Conservation (phyloP, 2,888 invertebrate species). For the Cephus rjabovi region DNA sequence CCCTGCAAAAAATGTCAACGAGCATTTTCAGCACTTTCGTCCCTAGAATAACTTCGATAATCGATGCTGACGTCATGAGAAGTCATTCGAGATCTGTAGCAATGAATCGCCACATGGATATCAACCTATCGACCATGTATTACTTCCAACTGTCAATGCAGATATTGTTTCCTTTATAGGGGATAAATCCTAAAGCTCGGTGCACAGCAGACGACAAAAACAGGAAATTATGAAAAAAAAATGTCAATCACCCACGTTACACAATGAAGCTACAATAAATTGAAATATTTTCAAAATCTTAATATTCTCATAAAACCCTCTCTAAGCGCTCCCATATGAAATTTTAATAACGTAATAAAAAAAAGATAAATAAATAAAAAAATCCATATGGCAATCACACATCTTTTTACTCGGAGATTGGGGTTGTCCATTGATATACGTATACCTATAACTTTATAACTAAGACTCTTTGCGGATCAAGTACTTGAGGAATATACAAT, state of each 20-base stretch:
- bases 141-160: background rate
- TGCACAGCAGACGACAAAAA: background rate
- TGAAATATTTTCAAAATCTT: background rate
- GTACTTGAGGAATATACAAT: background rate
- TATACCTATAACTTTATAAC: background rate
- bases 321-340: background rate
- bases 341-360: background rate
- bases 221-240: background rate
- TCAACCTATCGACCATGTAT: background rate
- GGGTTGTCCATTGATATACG: background rate
- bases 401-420: background rate
- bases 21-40: background rate
- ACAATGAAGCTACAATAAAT: background rate
- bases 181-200: background rate
- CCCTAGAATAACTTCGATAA: background rate
- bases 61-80: background rate
- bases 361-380: background rate
- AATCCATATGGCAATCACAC: too few species aligned
- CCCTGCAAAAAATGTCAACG: constrained; percentile 1
- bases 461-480: background rate
- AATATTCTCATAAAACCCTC: background rate
- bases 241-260: background rate
- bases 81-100: background rate
- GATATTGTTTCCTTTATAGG: background rate
- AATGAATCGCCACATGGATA: background rate